A percentile compares a stretch with the other conserved stretches of the same genome.
Evolutionary conservation across 2,888 invertebrate genomes (phyloP).

Genomic region (Pandemis corylana): DNA sequence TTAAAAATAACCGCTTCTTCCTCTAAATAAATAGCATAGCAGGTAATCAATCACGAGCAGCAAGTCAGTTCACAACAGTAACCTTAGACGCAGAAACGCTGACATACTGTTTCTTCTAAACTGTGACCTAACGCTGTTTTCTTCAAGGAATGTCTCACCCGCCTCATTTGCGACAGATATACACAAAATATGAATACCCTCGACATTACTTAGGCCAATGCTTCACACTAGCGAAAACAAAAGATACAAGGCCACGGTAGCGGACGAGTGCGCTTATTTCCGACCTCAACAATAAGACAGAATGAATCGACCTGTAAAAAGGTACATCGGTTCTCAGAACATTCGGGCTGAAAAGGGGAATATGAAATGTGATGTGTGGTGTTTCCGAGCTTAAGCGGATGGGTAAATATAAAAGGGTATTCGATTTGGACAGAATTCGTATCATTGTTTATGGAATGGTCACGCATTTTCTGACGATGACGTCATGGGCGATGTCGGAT

Average conservation of each 20-base stretch:
- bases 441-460: slow-evolving; percentile 7
- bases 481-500: neutral
- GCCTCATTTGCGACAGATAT: slow-evolving; percentile 42
- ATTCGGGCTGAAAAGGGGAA: slow-evolving; percentile 14
- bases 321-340: slow-evolving; percentile 4
- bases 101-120: slow-evolving; percentile 24
- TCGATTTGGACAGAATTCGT: neutral
- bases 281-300: slow-evolving; percentile 7
- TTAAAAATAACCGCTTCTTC: neutral
- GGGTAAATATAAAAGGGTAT: slow-evolving; percentile 16
- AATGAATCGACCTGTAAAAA: slow-evolving; percentile 30
- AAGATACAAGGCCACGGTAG: slow-evolving; percentile 22
- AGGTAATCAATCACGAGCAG: neutral
- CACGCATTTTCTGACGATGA: neutral
- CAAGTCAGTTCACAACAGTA: neutral
- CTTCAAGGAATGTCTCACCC: slow-evolving; percentile 36
- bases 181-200: slow-evolving; percentile 30
- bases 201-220: slow-evolving; percentile 25
- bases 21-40: neutral
- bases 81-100: neutral
- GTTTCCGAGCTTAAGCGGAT: slow-evolving; percentile 17
- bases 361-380: slow-evolving; percentile 8
- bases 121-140: slow-evolving; percentile 31
- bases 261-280: slow-evolving; percentile 9
- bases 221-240: slow-evolving; percentile 30